Base-by-base conservation (phyloP, 2,113 vertebrate species). In the Taxidea taxus region DNA sequence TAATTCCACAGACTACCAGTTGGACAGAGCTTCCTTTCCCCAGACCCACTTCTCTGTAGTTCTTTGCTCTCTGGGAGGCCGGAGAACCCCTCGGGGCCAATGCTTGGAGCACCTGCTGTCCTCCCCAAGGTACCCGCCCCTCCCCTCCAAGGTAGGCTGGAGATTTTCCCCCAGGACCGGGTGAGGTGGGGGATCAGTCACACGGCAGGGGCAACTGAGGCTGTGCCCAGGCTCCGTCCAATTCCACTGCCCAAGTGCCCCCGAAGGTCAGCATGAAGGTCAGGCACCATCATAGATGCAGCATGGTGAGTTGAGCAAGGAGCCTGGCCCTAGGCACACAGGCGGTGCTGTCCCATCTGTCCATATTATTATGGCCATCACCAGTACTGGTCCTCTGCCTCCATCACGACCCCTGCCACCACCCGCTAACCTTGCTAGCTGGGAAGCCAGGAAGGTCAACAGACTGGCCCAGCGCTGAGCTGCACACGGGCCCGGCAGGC, bases 271-370 rank as follows among this genome's bases (percentile, higher is more conserved):
- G 27, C 42, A 16, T 18, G 74, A 77, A 77, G 74, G 14, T 31
- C 42, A 10, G 27, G 27, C 27, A 23, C 54, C 39, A 15, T 7
- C 31, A n/a, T 18, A 64, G 47, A 25, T 25, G 15, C 1, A 18
- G 10, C 27, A 11, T 29, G 25, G 15, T 31, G 56, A 82, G 39
- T 7, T 7, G 51, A 14, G n/a, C 3, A 31, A 29, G 62, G 62
- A 12, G 11, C 21, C 16, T 0, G 3, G 37, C 15, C 47, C 29
- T 15, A 6, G 37, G 44, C 18, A 16, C 3, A 20, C 0, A 3
- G 3, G 72, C 60, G 37, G 37, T 25, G 25, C 68, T 62, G 78
- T 34, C 68, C 39, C 13, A 29, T 11, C 6, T 60, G 20, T 6
- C 34, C 42, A 25, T 10, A 81, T 13, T 81, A 23, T 39, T 56